Base-by-base conservation (phyloP, 2,113 vertebrate species). In the Ranitomeya imitator region DNA sequence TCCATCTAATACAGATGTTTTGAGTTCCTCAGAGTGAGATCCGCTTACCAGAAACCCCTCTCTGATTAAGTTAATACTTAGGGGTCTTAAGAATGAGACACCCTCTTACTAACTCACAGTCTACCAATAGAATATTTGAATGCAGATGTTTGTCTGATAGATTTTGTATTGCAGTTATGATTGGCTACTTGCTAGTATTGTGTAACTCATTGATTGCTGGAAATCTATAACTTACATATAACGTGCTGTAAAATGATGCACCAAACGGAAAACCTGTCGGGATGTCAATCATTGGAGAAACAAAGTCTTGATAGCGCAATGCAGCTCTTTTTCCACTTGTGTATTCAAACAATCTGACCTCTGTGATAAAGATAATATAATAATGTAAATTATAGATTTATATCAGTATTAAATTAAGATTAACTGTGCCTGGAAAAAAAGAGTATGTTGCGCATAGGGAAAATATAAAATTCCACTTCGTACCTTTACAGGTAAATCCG, bases 251-350 rank as follows among this genome's bases (percentile, higher is more conserved):
- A 86, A 88, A 90, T 16, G 23, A n/a, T 37, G 71, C 52, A n/a
- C 87, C 89, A 78, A 90, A 90, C 14, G 89, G 86, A 85, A 90
- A 90, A 6, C 78, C 83, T 26, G 52, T 67, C 21, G 86, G 89
- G 67, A 90, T 67, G 55, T 67, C 45, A 60, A 90, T 90, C 23
- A 83, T 14, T 15, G 89, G 89, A 82, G 89, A 90, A 14, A 9
- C 23, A 45, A 88, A 83, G 37, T 90, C 89, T 15, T 12, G 13
- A 6, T 9, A 7, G 18, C 51, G 37, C 57, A 4, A 14, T 6
- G 54, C 54, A 54, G 74, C 54, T 86, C 6, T 86, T 26, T 0
- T 23, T 21, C 67, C 86, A 9, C 7, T 12, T 54, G 0, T 19
- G 59, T 89, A 90, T 5, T 60, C 31, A 88, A 90, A 90, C 19